These are phyloP conservation scores for Cremastinae sp. DNA, from an alignment of 2,888 invertebrate species.

Conservation along the genomic window DNA sequence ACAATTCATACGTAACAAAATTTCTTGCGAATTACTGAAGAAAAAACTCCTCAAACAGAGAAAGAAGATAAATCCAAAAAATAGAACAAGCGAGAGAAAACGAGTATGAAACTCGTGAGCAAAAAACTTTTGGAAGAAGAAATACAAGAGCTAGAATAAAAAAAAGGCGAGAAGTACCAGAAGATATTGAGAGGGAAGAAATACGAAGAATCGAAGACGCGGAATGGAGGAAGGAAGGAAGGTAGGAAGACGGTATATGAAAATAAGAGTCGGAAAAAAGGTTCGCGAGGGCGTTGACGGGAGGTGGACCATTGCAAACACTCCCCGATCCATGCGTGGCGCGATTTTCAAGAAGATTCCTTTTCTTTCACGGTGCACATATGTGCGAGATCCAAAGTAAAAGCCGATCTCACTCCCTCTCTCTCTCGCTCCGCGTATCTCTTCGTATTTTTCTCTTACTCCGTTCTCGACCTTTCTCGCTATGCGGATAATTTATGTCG, in stretches of 20 bases:
- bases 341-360: constrained; percentile 46
- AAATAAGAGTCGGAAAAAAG: constrained; percentile 56
- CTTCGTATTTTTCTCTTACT: not conserved
- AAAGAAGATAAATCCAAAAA: too few species aligned
- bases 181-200: constrained; percentile 20
- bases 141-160: not conserved
- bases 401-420: constrained; percentile 41
- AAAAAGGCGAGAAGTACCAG: constrained; percentile 14
- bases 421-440: constrained; percentile 19
- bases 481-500: constrained; percentile 77
- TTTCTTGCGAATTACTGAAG: too few species aligned
- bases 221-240: constrained; percentile 31
- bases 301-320: constrained; percentile 80
- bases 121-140: too few species aligned
- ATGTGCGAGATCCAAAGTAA: constrained; percentile 57
- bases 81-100: constrained; percentile 9
- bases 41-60: too few species aligned
- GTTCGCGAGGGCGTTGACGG: constrained; percentile 80
- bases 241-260: constrained; percentile 43
- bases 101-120: not conserved
- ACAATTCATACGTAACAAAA: too few species aligned
- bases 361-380: constrained; percentile 1
- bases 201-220: constrained; percentile 33
- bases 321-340: constrained; percentile 72
- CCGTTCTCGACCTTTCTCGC: constrained; percentile 4